A percentile compares a stretch with the other conserved stretches of the same genome.
phyloP scores from a whole-genome alignment of 2,797 vertebrate species.

The Cyclura pinguis region DNA sequence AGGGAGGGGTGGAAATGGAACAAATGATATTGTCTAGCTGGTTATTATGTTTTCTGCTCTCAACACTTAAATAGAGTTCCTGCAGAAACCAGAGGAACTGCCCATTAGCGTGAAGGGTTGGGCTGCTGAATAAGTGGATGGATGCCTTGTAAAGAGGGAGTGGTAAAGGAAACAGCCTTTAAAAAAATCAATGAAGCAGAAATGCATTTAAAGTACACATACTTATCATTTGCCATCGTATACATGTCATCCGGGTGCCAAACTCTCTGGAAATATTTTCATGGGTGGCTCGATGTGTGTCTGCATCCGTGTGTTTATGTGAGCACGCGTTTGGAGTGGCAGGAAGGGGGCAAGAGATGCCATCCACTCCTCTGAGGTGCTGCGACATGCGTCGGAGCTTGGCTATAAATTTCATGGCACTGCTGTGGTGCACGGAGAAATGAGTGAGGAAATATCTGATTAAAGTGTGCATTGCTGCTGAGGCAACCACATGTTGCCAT shows the following conservation, averaged over 20 bases:
- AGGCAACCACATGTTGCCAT: constrained; percentile 91
- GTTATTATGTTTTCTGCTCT: constrained; percentile 69
- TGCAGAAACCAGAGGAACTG: constrained; percentile 63
- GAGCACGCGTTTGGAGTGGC: neutral
- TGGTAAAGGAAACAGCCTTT: constrained; percentile 46
- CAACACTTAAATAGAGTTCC: constrained; percentile 62
- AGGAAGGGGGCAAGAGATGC: constrained; percentile 56
- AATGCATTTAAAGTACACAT: constrained; percentile 43
- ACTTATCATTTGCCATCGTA: constrained; percentile 53
- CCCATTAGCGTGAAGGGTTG: constrained; percentile 59
- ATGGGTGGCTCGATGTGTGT: constrained; percentile 61
- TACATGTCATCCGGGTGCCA: constrained; percentile 56
- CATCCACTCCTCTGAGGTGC: constrained; percentile 71
- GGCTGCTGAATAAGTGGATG: constrained; percentile 41
- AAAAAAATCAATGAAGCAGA: constrained; percentile 52
- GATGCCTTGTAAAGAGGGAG: constrained; percentile 62
- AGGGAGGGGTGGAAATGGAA: constrained; percentile 70
- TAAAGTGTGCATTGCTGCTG: constrained; percentile 83
- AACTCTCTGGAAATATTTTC: constrained; percentile 69
- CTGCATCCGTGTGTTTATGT: neutral
- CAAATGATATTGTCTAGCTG: constrained; percentile 70
- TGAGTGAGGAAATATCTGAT: constrained; percentile 84
- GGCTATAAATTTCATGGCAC: constrained; percentile 79
- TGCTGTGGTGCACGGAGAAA: constrained; percentile 77
- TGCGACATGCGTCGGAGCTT: constrained; percentile 77